These are phyloP conservation scores for Propithecus perrieri DNA, from an alignment of 2,797 vertebrate species.

Conservation along the genomic window DNA sequence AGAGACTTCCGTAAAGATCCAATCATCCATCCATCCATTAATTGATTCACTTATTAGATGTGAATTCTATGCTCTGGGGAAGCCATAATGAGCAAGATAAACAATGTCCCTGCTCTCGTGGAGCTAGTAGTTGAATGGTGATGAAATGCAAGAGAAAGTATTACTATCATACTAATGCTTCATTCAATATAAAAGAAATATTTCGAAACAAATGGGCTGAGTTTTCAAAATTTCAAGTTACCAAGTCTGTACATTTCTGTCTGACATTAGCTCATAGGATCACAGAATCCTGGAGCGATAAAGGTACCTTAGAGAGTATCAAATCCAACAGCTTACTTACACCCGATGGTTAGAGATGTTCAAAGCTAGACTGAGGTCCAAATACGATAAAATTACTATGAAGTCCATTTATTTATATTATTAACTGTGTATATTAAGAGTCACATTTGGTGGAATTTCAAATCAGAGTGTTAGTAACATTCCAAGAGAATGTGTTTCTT, in stretches of 20 bases:
- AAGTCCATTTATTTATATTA: slow-evolving; percentile 31
- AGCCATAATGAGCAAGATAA: neutral
- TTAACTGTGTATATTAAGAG: slow-evolving; percentile 35
- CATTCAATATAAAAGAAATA: slow-evolving; percentile 11
- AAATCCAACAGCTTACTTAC: neutral
- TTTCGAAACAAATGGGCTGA: neutral
- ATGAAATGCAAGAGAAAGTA: neutral
- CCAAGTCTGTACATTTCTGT: neutral
- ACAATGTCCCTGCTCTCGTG: neutral
- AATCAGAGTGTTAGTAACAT: slow-evolving; percentile 18
- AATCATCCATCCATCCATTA: neutral
- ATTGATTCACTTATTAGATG: neutral
- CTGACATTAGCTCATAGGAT: neutral
- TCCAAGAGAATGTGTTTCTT: slow-evolving; percentile 35
- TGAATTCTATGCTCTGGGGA: neutral
- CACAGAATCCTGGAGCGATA: slow-evolving; percentile 17
- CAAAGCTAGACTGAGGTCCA: neutral
- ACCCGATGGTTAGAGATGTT: neutral
- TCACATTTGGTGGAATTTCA: slow-evolving; percentile 7
- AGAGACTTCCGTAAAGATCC: neutral
- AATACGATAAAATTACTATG: slow-evolving; percentile 17
- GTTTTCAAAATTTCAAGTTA: slow-evolving; percentile 13
- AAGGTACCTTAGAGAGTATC: neutral
- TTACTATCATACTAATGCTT: neutral
- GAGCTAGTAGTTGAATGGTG: neutral